Conservation (phyloP, 2,888 invertebrate genomes). For the Crepidodera aurea region DNA sequence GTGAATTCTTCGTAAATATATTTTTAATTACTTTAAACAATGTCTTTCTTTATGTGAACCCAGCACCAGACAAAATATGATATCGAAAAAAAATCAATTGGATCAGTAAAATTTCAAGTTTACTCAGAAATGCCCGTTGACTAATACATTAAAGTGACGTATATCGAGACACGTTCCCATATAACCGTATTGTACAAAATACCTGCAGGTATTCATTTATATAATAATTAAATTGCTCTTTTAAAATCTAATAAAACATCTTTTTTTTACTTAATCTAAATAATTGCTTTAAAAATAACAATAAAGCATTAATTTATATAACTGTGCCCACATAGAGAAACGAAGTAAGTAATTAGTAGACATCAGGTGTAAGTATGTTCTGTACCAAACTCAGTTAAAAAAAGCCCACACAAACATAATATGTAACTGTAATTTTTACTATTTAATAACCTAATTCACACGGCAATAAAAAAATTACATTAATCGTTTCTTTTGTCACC, state of each 20-base stretch:
- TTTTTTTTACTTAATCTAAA: neutral
- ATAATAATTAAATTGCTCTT: too few relatives aligned
- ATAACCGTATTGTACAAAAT: too few relatives aligned
- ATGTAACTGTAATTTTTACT: slow-evolving; percentile 3
- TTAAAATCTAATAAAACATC: neutral
- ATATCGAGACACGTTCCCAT: too few relatives aligned
- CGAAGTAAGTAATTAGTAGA: neutral
- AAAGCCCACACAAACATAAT: slow-evolving; percentile 11
- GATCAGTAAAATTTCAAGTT: too few relatives aligned
- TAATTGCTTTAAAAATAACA: neutral
- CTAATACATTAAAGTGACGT: too few relatives aligned
- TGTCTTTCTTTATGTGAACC: too few relatives aligned
- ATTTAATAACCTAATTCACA: slow-evolving; percentile 29
- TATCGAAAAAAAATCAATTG: too few relatives aligned
- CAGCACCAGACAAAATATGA: too few relatives aligned
- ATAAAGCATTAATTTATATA: neutral
- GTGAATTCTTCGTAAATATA: too few relatives aligned
- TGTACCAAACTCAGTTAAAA: neutral
- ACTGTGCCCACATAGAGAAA: slow-evolving; percentile 6
- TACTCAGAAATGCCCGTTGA: too few relatives aligned
- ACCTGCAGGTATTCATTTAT: too few relatives aligned
- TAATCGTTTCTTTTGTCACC: slow-evolving; percentile 2
- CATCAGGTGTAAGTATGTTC: slow-evolving; percentile 3
- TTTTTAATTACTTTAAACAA: too few relatives aligned
- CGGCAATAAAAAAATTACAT: slow-evolving; percentile 2